Percentiles rank a stretch among this genome's conserved stretches.
Evolutionary conservation across 2,888 invertebrate genomes (phyloP).

Genomic region (Hanleya hanleyi): DNA sequence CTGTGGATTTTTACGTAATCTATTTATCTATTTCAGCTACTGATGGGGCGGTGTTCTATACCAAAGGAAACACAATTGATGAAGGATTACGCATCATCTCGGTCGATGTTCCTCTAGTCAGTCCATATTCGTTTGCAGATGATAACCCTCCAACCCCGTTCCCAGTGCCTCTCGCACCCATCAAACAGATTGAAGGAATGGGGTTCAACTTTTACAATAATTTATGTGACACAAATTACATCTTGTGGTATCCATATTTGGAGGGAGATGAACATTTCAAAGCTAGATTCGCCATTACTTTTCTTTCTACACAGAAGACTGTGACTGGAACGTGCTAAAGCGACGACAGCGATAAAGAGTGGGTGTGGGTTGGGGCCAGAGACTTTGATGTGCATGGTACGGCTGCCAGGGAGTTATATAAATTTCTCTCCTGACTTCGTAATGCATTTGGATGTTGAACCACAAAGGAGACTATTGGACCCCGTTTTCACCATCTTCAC

Average conservation of each 20-base stretch:
- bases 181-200: slow-evolving; percentile 49
- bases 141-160: slow-evolving; percentile 50
- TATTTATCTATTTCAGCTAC: slow-evolving; percentile 38
- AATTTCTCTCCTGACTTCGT: too few species aligned
- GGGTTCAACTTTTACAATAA: slow-evolving; percentile 68
- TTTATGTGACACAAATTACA: slow-evolving; percentile 70
- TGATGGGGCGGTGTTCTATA: slow-evolving; percentile 43
- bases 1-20: too few species aligned
- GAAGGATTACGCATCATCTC: slow-evolving; percentile 45
- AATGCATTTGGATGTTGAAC: too few species aligned
- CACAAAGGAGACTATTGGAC: too few species aligned
- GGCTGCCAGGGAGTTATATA: too few species aligned
- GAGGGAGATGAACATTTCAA: slow-evolving; percentile 49
- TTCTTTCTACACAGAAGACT: too few species aligned
- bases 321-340: too few species aligned
- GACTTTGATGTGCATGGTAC: too few species aligned
- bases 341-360: too few species aligned
- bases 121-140: slow-evolving; percentile 46
- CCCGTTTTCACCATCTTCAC: too few species aligned
- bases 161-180: slow-evolving; percentile 59
- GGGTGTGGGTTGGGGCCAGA: too few species aligned
- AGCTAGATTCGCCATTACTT: slow-evolving; percentile 42
- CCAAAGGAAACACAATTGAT: slow-evolving; percentile 18
- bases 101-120: slow-evolving; percentile 56
- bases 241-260: slow-evolving; percentile 66